A percentile compares a stretch with the other conserved stretches of the same genome.
Evolutionary conservation across 2,888 invertebrate species (phyloP).

Genomic region (Cacoxenus indagator): DNA sequence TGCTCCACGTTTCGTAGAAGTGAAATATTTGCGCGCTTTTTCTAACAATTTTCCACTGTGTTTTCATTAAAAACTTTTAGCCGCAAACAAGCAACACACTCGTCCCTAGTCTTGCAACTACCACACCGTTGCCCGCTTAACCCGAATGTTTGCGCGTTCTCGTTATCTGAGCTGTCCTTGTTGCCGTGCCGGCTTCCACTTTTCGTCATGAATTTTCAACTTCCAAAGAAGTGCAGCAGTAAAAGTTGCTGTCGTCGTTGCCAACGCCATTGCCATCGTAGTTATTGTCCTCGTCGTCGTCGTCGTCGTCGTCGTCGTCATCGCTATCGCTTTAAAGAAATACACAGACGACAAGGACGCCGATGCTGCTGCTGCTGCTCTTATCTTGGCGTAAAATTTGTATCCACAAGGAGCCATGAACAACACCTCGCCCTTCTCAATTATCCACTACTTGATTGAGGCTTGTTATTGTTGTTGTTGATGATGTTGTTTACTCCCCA

Average conservation of each 20-base stretch:
- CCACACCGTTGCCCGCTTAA: neutral
- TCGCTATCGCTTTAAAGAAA: constrained; percentile 48
- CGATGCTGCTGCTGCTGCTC: constrained; percentile 30
- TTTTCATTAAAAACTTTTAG: constrained; percentile 14
- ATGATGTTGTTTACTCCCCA: neutral
- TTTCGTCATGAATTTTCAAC: constrained; percentile 58
- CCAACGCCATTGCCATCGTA: neutral
- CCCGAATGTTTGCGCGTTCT: neutral
- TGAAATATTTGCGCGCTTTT: neutral
- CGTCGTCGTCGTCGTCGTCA: constrained; percentile 20
- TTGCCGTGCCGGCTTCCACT: constrained; percentile 49
- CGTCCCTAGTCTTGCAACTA: neutral
- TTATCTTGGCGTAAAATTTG: constrained; percentile 66
- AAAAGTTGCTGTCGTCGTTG: constrained; percentile 50
- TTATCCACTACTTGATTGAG: too few species aligned
- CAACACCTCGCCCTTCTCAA: neutral
- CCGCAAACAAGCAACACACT: neutral
- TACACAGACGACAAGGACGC: too few species aligned
- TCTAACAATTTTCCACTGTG: constrained; percentile 5
- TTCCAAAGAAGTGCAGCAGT: constrained; percentile 47
- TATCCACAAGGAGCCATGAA: constrained; percentile 46
- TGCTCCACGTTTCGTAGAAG: neutral
- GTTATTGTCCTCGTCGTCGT: too few species aligned
- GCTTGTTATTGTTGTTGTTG: neutral
- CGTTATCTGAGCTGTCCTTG: constrained; percentile 2